Percentiles rank a stretch among this genome's conserved stretches.
These are phyloP conservation scores for Vanacampus margaritifer DNA, from an alignment of 2,113 vertebrate genomes.

Conservation along the genomic window DNA sequence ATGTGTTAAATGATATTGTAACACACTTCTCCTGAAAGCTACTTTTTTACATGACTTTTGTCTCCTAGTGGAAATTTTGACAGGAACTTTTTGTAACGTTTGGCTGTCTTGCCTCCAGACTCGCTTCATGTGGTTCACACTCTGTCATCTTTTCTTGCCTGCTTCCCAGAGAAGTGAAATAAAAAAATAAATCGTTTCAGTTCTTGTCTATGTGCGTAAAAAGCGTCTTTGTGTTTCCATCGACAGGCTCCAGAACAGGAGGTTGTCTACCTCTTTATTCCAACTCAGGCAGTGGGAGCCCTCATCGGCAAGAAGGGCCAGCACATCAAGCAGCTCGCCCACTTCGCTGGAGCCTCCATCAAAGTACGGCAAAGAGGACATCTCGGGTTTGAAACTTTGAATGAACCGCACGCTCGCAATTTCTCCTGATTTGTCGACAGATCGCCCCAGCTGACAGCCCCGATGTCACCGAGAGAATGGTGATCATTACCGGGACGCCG, in stretches of 20 bases:
- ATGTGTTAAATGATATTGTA: no score
- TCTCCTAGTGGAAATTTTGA: neutral
- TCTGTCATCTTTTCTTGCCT: neutral
- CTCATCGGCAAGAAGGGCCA: conserved; percentile 96
- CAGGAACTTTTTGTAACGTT: neutral
- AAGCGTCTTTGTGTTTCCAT: conserved; percentile 4
- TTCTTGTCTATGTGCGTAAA: neutral
- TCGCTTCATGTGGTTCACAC: neutral
- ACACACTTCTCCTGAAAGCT: neutral
- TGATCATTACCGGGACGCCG: conserved; percentile 89
- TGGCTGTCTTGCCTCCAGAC: neutral
- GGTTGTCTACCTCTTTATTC: conserved; percentile 92
- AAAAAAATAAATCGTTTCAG: neutral
- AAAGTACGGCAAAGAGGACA: conserved; percentile 75
- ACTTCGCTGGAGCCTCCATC: conserved; percentile 92
- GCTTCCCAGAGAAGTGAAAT: neutral
- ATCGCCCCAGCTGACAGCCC: conserved; percentile 89
- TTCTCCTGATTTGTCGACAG: conserved; percentile 58
- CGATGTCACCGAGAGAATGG: conserved; percentile 85
- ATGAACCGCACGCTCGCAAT: neutral
- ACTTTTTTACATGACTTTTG: neutral
- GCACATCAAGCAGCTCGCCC: conserved; percentile 92
- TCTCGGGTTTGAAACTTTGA: neutral
- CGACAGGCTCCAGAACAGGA: conserved; percentile 86
- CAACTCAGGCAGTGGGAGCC: conserved; percentile 91